Percentiles rank a stretch among this genome's conserved stretches.
These are phyloP conservation scores for Aleiodes testaceus DNA, from an alignment of 2,888 invertebrate species.

Conservation along the genomic window DNA sequence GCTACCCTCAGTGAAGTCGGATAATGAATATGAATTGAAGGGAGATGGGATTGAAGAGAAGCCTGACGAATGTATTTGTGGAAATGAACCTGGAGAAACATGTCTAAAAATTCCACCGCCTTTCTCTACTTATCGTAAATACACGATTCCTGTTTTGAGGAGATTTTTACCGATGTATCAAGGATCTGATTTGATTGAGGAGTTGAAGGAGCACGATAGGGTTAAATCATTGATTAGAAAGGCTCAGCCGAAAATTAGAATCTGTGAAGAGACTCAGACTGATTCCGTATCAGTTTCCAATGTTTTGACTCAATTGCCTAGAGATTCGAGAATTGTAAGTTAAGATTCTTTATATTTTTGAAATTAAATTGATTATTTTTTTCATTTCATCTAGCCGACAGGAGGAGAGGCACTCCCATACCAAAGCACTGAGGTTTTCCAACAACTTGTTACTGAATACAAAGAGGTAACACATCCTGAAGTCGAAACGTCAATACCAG, in stretches of 20 bases:
- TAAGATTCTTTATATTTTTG: neutral
- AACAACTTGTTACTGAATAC: constrained; percentile 55
- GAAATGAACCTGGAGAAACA: neutral
- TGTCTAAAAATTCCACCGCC: neutral
- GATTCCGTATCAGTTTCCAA: constrained; percentile 3
- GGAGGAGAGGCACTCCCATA: constrained; percentile 52
- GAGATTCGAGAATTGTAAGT: constrained; percentile 43
- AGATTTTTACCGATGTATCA: constrained; percentile 58
- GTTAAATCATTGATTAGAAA: constrained; percentile 43
- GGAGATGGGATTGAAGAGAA: no score
- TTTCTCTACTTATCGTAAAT: constrained; percentile 1
- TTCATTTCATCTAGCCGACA: constrained; percentile 41
- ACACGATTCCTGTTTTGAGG: constrained; percentile 53
- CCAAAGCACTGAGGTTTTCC: constrained; percentile 58
- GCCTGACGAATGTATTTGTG: neutral
- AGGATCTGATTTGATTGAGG: constrained; percentile 55
- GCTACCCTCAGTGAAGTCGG: neutral
- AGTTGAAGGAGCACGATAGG: constrained; percentile 58
- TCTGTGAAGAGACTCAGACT: neutral
- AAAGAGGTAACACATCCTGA: constrained; percentile 40
- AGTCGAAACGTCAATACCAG: neutral
- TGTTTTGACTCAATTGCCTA: neutral
- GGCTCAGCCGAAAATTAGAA: constrained; percentile 11
- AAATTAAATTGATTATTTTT: neutral
- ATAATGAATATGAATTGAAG: no score